A percentile compares a stretch with the other conserved stretches of the same genome.
Evolutionary conservation across 2,797 vertebrate species (phyloP).

Genomic region (Sebastes kiyomatsui): DNA sequence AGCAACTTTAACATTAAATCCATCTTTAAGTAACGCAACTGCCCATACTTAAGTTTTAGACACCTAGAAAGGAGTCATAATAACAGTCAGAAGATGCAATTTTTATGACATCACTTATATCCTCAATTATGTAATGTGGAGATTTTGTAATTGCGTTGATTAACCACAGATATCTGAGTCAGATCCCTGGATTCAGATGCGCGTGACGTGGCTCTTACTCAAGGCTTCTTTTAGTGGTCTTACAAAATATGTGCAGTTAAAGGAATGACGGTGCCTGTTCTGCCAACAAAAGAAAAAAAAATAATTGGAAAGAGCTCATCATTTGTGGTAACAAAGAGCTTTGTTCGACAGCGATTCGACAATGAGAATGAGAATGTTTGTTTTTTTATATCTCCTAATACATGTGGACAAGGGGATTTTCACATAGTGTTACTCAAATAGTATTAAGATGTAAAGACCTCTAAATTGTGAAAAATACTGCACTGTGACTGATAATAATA

Average conservation of each 20-base stretch:
- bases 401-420: background rate
- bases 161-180: background rate
- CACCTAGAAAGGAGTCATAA: background rate
- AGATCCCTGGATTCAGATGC: background rate
- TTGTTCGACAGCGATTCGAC: background rate
- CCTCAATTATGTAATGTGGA: background rate
- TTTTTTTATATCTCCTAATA: background rate
- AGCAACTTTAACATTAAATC: background rate
- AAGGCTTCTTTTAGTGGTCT: background rate
- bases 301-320: background rate
- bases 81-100: background rate
- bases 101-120: background rate
- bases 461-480: background rate
- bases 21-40: too few relatives aligned
- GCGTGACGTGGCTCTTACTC: background rate
- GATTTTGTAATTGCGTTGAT: background rate
- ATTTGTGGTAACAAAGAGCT: background rate
- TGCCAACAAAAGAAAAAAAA: constrained; percentile 5
- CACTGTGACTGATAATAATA: background rate
- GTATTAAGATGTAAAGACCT: background rate
- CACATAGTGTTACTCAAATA: background rate
- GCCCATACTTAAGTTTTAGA: background rate
- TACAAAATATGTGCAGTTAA: constrained; percentile 16
- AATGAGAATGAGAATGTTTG: background rate
- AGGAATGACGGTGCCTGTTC: background rate